Percentiles rank a stretch among this genome's conserved stretches.
Conservation (phyloP, 2,113 vertebrate species). For the Cyanoderma ruficeps region DNA sequence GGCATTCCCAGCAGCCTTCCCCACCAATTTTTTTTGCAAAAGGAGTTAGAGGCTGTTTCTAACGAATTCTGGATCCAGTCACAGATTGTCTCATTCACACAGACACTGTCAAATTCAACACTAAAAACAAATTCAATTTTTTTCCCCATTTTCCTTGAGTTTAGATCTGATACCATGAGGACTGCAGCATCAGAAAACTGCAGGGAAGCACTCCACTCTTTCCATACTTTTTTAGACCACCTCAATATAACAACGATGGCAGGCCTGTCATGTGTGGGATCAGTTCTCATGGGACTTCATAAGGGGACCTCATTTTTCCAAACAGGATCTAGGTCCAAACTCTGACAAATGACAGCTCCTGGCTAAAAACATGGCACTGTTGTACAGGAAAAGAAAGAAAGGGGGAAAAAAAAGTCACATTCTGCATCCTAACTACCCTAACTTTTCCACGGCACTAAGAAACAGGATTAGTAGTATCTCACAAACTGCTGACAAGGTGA, state of each 20-base stretch:
- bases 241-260: not conserved
- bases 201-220: not conserved
- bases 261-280: accelerated
- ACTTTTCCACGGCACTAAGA: not conserved
- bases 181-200: not conserved
- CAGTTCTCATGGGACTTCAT: not conserved
- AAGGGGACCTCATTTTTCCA: not conserved
- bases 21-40: not conserved
- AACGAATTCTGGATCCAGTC: not conserved
- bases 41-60: not conserved
- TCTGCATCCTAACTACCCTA: not conserved
- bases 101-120: not conserved
- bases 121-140: not conserved
- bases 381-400: accelerated
- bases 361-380: not conserved
- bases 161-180: not conserved
- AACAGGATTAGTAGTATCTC: not conserved
- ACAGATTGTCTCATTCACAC: not conserved
- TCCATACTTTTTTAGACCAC: not conserved
- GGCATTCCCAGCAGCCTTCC: not conserved
- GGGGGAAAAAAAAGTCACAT: not conserved
- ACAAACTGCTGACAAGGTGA: not conserved
- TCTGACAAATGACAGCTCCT: not conserved
- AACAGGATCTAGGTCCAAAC: not conserved
- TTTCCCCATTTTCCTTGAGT: not conserved